Percentiles rank a stretch among this genome's conserved stretches.
Conservation (phyloP, 2,113 vertebrate genomes). For the Rhabdomys dilectus region DNA sequence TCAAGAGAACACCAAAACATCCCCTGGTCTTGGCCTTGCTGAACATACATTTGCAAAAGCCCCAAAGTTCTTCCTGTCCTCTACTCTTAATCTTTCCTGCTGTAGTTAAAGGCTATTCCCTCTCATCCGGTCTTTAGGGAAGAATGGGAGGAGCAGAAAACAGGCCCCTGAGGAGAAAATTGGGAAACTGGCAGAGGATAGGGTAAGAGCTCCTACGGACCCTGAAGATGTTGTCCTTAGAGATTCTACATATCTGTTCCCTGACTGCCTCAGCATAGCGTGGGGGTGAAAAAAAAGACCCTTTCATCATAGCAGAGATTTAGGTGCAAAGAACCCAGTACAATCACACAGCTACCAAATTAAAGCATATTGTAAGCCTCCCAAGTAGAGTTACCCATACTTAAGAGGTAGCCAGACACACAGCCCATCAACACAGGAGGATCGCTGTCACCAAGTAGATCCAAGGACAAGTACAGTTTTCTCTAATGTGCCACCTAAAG, state of each 20-base stretch:
- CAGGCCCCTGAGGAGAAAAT: not conserved
- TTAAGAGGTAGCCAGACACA: constrained; percentile 4
- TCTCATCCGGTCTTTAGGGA: constrained; percentile 67
- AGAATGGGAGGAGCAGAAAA: not conserved
- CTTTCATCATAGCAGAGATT: not conserved
- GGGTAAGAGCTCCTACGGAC: not conserved
- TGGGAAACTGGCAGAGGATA: not conserved
- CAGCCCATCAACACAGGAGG: not conserved
- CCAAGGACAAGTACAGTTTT: not conserved
- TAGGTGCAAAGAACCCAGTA: constrained; percentile 23
- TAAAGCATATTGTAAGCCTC: constrained; percentile 16
- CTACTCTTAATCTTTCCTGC: constrained; percentile 60
- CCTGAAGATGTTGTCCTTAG: not conserved
- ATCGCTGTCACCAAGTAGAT: not conserved
- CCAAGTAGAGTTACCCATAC: not conserved
- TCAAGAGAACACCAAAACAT: constrained; percentile 73
- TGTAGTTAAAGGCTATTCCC: not conserved
- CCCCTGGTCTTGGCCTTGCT: constrained; percentile 57
- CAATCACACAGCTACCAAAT: not conserved
- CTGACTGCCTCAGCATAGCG: not conserved
- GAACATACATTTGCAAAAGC: constrained; percentile 55
- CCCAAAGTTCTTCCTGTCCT: constrained; percentile 66
- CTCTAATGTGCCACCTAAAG: constrained; percentile 18
- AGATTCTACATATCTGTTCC: not conserved
- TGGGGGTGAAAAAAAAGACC: not conserved